Base-by-base conservation (phyloP, 2,797 vertebrate species). In the Aselliscus stoliczkanus region DNA sequence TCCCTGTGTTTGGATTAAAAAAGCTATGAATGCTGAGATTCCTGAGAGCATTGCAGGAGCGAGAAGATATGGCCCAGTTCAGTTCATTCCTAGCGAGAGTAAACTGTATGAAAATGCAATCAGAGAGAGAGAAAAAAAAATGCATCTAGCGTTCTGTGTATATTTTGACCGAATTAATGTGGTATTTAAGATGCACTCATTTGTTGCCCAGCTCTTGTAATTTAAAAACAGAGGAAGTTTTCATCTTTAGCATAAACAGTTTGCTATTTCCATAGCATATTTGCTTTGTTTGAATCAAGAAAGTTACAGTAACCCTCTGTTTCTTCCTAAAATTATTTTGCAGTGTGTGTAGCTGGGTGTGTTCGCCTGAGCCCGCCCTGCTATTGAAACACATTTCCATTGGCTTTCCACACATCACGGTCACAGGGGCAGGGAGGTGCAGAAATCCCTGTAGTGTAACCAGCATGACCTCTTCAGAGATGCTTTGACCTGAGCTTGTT, bases 1-100 rank as follows among this genome's bases (percentile, higher is more conserved):
- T 92, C 76, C 18, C 37, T 47, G 62, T 29, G 37, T 96, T 93
- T 90, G 81, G n/a, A n/a, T 73, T 85, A 31, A 39, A 88, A 85
- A 77, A 94, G 56, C n/a, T 25, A 15, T 34, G 50, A 80, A 54
- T 85, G 39, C 39, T 50, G 65, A 64, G 75, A 47, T 60, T 90
- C 54, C 52, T 42, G 27, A 76, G 39, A 58, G 47, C 47, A 6
- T 83, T 69, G 39, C 2, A 15, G 31, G 64, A 69, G 7, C 64
- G 15, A 94, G 69, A 92, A 77, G 60, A 52, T 77, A 54, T 54
- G 21, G 14, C n/a, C 9, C 4, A 15, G n/a, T 77, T 58, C 44
- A 73, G 2, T 75, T 91, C 50, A 69, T 81, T 85, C 67, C 52
- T 73, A 10, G 42, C 89, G 70, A 87, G 50, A 88, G 47, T 3